Evolutionary conservation across 2,113 vertebrate genomes (phyloP).

Genomic region (Acrocephalus kingi): DNA sequence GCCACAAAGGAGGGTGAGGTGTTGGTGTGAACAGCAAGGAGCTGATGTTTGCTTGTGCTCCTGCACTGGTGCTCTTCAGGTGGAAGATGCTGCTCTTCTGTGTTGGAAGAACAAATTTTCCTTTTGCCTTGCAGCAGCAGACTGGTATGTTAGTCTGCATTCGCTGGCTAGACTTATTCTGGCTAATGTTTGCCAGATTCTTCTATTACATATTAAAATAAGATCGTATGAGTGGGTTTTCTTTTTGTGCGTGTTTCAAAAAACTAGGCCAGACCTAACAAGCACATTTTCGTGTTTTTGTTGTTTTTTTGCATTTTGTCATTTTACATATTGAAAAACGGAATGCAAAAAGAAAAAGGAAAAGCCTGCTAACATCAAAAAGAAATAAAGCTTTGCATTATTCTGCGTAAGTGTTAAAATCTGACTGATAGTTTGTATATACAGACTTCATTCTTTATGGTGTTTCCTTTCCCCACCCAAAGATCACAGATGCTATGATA

Average conservation of each 20-base stretch:
- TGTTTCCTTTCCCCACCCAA: constrained; percentile 37
- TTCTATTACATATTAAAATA: constrained; percentile 58
- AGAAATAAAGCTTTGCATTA: constrained; percentile 53
- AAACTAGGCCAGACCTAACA: constrained; percentile 58
- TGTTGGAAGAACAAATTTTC: constrained; percentile 11
- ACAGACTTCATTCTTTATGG: constrained; percentile 43
- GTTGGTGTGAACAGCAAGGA: neutral
- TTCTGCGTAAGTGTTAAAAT: constrained; percentile 56
- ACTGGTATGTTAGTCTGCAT: constrained; percentile 17
- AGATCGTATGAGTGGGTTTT: constrained; percentile 47
- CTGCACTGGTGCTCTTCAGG: neutral
- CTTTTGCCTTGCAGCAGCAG: constrained; percentile 29
- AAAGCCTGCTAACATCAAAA: constrained; percentile 28
- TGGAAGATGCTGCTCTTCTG: neutral
- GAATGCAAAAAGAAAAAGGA: constrained; percentile 28
- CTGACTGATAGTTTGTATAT: constrained; percentile 56
- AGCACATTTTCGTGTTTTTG: constrained; percentile 50
- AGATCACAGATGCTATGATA: constrained; percentile 29
- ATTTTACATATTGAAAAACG: constrained; percentile 60
- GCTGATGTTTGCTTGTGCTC: neutral
- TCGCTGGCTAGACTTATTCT: constrained; percentile 45
- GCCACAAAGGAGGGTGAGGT: neutral
- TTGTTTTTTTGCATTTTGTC: constrained; percentile 61
- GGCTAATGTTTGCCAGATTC: constrained; percentile 61
- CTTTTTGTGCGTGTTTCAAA: constrained; percentile 39